Base-by-base conservation (phyloP, 2,888 invertebrate genomes). In the Lomographa bimaculata region DNA sequence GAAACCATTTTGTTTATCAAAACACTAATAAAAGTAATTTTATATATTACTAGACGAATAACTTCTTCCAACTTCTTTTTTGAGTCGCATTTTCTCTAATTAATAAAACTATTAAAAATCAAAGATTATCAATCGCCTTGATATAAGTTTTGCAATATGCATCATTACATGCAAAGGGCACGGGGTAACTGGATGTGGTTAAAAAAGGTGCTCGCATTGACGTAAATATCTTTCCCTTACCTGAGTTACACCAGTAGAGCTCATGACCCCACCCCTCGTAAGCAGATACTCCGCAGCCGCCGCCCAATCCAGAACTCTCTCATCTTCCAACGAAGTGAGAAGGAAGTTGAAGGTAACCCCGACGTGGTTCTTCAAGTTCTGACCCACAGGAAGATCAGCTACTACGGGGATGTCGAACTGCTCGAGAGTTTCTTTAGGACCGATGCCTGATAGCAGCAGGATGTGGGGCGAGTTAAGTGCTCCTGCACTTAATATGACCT, bases 401-500 rank as follows among this genome's bases (percentile, higher is more conserved):
- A 91, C 62, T 6, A 91, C 78, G 1, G 85, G 81, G 17, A 93
- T 90, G 5, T 86, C 78, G 10, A 91, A 79, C 8, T 75, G 64
- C 2, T 81, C 62, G 1, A 93, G 63, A 19, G 90, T 90, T 0
- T 83, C 73, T 46, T 76, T 81, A 0, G 93, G 92, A 1, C 93
- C 93, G 6, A 93, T 83, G 14, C 93, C 93, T 0, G 93, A 93
- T 5, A 91, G 75, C 23, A 93, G 61, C 0, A 93, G 79, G 5
- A 93, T 70, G 47, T 93, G 92, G 0, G 93, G 93, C 0, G 91
- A 91, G 66, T 92, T 92, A 2, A 93, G 76, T 2, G 93, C 87
- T 6, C 93, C 93, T 12, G 90, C 92, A 27, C 91, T 91, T 8
- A 93, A 65, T 42, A 93, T 84, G 1, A 91, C 80, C 82, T 91